Percentiles rank a stretch among this genome's conserved stretches.
phyloP scores from a whole-genome alignment of 1,140 invertebrate genomes.

The Drosophila ambigua region DNA sequence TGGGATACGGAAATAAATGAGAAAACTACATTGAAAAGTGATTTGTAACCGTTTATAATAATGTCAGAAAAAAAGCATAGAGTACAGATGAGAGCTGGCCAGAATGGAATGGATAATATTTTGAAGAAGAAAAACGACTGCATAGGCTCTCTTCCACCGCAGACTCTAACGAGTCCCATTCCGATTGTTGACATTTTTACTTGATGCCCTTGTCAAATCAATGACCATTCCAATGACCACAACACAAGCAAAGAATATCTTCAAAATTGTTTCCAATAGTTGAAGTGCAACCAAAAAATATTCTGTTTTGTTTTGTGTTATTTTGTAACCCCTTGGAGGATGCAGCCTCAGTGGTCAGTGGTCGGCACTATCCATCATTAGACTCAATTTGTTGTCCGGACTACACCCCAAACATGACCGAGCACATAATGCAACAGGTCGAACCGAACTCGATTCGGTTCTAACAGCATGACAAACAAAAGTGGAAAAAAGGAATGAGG shows the following conservation, averaged over 20 bases:
- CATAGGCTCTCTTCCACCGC: too few relatives aligned
- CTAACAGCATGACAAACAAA: conserved; percentile 60
- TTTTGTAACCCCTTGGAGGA: conserved; percentile 15
- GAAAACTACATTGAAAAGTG: too few relatives aligned
- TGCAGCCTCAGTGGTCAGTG: conserved; percentile 24
- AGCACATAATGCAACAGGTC: conserved; percentile 37
- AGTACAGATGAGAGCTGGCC: too few relatives aligned
- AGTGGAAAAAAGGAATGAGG: conserved; percentile 5
- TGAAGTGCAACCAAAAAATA: conserved; percentile 34
- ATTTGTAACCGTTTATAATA: too few relatives aligned
- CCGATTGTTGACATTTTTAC: conserved; percentile 67
- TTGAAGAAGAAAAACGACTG: neutral
- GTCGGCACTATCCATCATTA: conserved; percentile 50
- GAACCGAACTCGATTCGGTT: conserved; percentile 36
- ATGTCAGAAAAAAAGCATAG: too few relatives aligned
- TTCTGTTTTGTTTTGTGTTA: neutral
- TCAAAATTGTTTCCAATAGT: conserved; percentile 49
- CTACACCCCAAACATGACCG: conserved; percentile 56
- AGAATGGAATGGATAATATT: too few relatives aligned
- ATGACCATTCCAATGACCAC: conserved; percentile 46
- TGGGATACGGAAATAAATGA: too few relatives aligned
- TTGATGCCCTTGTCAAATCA: conserved; percentile 47
- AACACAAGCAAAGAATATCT: conserved; percentile 23
- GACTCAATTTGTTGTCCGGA: conserved; percentile 56
- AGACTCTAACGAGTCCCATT: conserved; percentile 3